Evolutionary conservation across 1,140 invertebrate genomes (phyloP).

Genomic region (Aphidius ervi): DNA sequence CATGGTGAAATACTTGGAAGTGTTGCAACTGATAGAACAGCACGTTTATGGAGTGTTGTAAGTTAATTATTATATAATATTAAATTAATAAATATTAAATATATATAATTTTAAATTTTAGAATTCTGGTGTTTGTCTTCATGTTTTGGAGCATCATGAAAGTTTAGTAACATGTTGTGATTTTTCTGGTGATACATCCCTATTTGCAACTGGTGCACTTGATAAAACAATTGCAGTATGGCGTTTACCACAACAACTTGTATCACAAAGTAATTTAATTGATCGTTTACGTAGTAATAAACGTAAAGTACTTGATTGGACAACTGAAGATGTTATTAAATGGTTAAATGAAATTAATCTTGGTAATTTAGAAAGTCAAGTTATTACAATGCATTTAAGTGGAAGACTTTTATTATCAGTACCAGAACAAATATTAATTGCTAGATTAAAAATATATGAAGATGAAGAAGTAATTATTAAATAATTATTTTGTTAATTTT

Average conservation of each 20-base stretch:
- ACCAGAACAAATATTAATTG: conserved; percentile 54
- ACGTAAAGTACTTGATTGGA: conserved; percentile 55
- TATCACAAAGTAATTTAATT: conserved; percentile 43
- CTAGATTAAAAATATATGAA: conserved; percentile 50
- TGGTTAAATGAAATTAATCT: conserved; percentile 63
- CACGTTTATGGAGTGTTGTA: conserved; percentile 63
- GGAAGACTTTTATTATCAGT: conserved; percentile 59
- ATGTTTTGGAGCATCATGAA: conserved; percentile 57
- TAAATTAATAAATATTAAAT: conserved; percentile 26
- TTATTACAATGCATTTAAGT: conserved; percentile 53
- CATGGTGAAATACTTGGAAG: conserved; percentile 59
- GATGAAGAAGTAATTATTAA: conserved; percentile 33
- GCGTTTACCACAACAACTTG: conserved; percentile 56
- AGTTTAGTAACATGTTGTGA: conserved; percentile 57
- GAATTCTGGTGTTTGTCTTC: conserved; percentile 56
- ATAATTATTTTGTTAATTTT: conserved; percentile 11
- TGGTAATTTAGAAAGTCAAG: conserved; percentile 50
- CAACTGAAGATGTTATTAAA: conserved; percentile 57
- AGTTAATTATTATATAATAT: conserved; percentile 29
- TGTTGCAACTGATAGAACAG: conserved; percentile 60
- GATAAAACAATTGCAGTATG: conserved; percentile 58
- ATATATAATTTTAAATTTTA: conserved; percentile 27
- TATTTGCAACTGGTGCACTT: conserved; percentile 55
- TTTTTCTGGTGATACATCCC: conserved; percentile 51
- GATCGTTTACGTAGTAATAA: conserved; percentile 39